These are phyloP conservation scores for Nothocercus nigrocapillus DNA, from an alignment of 2,113 vertebrate species.

Conservation along the genomic window DNA sequence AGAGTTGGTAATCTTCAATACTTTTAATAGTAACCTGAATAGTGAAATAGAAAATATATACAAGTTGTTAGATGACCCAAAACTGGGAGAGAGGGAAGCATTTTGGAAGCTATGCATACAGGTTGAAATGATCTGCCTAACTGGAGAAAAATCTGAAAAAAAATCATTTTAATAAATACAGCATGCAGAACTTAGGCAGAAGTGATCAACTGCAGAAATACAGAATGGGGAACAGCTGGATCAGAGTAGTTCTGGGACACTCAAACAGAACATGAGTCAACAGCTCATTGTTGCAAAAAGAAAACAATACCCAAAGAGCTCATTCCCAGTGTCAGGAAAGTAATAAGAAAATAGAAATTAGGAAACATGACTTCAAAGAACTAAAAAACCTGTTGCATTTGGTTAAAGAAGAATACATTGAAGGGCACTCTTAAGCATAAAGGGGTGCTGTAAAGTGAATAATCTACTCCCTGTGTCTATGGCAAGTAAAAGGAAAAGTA, in stretches of 20 bases:
- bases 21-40: neutral
- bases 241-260: neutral
- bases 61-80: neutral
- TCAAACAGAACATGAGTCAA: neutral
- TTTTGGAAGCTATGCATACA: neutral
- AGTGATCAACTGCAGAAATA: neutral
- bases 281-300: neutral
- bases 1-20: neutral
- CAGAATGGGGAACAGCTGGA: neutral
- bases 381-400: neutral
- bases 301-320: neutral
- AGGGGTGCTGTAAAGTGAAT: neutral
- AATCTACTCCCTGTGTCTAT: rapidly evolving
- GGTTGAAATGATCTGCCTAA: neutral
- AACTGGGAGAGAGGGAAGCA: neutral
- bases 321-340: neutral
- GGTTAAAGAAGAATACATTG: neutral
- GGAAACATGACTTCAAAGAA: neutral
- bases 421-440: neutral
- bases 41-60: neutral
- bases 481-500: neutral
- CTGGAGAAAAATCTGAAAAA: neutral
- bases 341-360: neutral
- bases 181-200: neutral
- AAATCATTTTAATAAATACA: neutral